phyloP scores from a whole-genome alignment of 2,888 invertebrate species.

The Eucera pruinosa region DNA sequence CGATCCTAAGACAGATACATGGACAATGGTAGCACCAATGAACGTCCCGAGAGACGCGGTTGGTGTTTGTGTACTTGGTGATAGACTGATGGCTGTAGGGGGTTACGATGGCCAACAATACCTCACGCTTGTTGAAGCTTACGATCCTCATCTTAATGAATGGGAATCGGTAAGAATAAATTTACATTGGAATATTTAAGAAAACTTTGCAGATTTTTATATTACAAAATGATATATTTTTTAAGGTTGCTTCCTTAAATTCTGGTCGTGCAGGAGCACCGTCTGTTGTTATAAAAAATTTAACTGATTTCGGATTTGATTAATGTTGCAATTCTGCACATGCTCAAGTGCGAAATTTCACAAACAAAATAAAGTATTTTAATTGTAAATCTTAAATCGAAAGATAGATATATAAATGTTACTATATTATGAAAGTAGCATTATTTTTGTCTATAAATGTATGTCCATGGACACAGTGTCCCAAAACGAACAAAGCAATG shows the following conservation, averaged over 20 bases:
- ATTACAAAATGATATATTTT: conserved; percentile 69
- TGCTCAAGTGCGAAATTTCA: conserved; percentile 1
- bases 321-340: conserved; percentile 2
- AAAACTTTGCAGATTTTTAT: not conserved
- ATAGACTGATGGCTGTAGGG: conserved; percentile 92
- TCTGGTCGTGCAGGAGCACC: conserved; percentile 95
- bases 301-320: conserved; percentile 37
- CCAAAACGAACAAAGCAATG: conserved; percentile 8
- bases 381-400: conserved; percentile 5
- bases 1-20: conserved; percentile 91
- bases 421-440: not conserved
- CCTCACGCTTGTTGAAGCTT: conserved; percentile 94
- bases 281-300: conserved; percentile 88
- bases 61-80: conserved; percentile 94
- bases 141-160: conserved; percentile 92
- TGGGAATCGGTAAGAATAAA: conserved; percentile 87
- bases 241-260: conserved; percentile 90
- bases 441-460: conserved; percentile 19
- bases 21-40: conserved; percentile 94
- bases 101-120: conserved; percentile 97
- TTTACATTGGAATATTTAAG: conserved; percentile 1
- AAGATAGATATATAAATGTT: conserved; percentile 2
- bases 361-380: conserved; percentile 22
- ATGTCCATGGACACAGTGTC: conserved; percentile 15
- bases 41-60: conserved; percentile 94